Evolutionary conservation across 2,888 invertebrate species (phyloP).

Genomic region (Myopa testacea): DNA sequence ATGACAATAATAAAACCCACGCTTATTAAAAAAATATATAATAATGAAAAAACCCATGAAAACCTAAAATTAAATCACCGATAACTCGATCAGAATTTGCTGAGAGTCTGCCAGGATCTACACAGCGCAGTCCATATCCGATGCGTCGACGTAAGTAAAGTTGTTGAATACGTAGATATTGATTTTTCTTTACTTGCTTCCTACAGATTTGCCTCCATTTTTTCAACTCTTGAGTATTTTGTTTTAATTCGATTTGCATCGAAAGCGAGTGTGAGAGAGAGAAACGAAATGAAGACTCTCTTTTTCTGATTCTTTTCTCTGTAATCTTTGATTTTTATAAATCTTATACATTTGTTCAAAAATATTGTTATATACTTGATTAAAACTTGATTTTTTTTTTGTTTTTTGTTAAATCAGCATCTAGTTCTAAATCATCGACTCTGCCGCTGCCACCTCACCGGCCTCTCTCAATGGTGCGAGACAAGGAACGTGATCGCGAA

Average conservation of each 20-base stretch:
- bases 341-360: background rate
- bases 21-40: slow-evolving; percentile 41
- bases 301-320: slow-evolving; percentile 4
- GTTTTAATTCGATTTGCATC: slow-evolving; percentile 9
- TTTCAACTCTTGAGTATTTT: background rate
- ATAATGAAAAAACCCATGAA: slow-evolving; percentile 39
- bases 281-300: background rate
- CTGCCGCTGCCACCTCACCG: slow-evolving; percentile 83
- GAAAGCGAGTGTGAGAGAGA: slow-evolving; percentile 1
- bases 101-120: slow-evolving; percentile 86
- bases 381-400: background rate
- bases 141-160: slow-evolving; percentile 83
- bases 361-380: background rate
- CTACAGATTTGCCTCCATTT: background rate
- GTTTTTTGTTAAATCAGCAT: slow-evolving; percentile 70
- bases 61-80: slow-evolving; percentile 32
- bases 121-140: slow-evolving; percentile 87
- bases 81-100: slow-evolving; percentile 77
- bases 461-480: slow-evolving; percentile 70
- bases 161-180: slow-evolving; percentile 15
- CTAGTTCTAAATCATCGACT: slow-evolving; percentile 85
- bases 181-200: background rate
- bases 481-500: slow-evolving; percentile 72
- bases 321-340: background rate
- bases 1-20: slow-evolving; percentile 44